Percentiles rank a stretch among this genome's conserved stretches.
Conservation (phyloP, 2,888 invertebrate genomes). For the Caenorhabditis panamensis region DNA sequence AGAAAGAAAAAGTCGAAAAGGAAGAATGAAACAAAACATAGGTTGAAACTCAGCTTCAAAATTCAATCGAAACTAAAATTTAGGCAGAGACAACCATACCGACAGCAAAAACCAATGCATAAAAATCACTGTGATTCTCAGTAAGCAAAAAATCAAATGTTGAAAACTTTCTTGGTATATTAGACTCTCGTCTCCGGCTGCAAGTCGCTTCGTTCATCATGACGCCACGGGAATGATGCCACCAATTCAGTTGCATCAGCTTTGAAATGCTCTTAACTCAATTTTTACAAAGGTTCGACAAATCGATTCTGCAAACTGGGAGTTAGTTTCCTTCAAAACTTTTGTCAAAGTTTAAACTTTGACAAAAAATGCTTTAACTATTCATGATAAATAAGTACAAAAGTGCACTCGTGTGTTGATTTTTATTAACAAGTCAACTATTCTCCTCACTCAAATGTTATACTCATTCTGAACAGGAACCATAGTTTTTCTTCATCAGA, state of each 20-base stretch:
- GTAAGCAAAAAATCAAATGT: constrained; percentile 2
- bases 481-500: too few relatives aligned
- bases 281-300: background rate
- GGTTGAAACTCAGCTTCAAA: constrained; percentile 3
- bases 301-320: background rate
- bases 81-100: constrained; percentile 63
- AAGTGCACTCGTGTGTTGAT: too few relatives aligned
- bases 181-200: constrained; percentile 74
- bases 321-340: too few relatives aligned
- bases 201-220: constrained; percentile 76
- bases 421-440: too few relatives aligned
- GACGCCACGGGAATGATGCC: constrained; percentile 76
- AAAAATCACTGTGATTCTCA: constrained; percentile 51
- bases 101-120: constrained; percentile 65
- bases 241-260: constrained; percentile 57
- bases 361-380: too few relatives aligned
- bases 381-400: too few relatives aligned
- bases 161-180: background rate
- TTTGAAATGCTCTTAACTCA: background rate
- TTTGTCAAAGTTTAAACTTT: too few relatives aligned
- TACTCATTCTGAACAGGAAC: too few relatives aligned
- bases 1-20: constrained; percentile 70
- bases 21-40: constrained; percentile 50
- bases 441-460: too few relatives aligned
- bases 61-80: background rate